These are phyloP conservation scores for Coluber constrictor DNA, from an alignment of 2,797 vertebrate species.

Conservation along the genomic window DNA sequence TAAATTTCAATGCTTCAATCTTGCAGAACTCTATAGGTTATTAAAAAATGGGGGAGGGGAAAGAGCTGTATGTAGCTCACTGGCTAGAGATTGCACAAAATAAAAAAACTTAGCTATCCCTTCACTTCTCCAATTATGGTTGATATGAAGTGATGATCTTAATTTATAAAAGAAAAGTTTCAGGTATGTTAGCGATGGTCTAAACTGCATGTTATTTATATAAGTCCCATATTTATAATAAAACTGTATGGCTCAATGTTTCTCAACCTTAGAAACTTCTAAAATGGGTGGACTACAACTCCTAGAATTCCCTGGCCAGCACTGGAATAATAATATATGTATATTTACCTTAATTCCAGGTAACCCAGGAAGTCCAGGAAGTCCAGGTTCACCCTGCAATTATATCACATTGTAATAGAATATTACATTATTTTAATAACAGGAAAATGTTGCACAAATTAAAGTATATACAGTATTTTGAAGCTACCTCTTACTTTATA, in stretches of 20 bases:
- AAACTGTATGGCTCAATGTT: not conserved
- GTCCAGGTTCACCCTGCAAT: conserved; percentile 99
- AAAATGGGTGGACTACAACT: not conserved
- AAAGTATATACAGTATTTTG: not conserved
- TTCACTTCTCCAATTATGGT: not conserved
- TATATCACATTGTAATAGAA: conserved; percentile 84
- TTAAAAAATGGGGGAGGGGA: not conserved
- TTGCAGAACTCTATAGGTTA: not conserved
- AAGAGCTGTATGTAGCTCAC: not conserved
- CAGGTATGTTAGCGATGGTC: not conserved
- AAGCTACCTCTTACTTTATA: not conserved
- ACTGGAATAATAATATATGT: conserved; percentile 24
- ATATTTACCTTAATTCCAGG: conserved; percentile 99
- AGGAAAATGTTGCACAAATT: conserved; percentile 18
- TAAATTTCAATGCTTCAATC: not conserved
- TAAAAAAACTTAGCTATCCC: not conserved
- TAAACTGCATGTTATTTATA: not conserved
- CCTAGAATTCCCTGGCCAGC: not conserved
- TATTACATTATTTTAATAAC: conserved; percentile 40
- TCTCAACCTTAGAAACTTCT: not conserved
- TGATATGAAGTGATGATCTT: not conserved
- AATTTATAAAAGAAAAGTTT: conserved; percentile 12
- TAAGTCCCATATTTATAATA: not conserved
- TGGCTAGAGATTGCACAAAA: not conserved
- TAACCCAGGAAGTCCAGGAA: conserved; percentile 99